Conservation (phyloP, 2,797 vertebrate genomes). For the Melanitta fusca region DNA sequence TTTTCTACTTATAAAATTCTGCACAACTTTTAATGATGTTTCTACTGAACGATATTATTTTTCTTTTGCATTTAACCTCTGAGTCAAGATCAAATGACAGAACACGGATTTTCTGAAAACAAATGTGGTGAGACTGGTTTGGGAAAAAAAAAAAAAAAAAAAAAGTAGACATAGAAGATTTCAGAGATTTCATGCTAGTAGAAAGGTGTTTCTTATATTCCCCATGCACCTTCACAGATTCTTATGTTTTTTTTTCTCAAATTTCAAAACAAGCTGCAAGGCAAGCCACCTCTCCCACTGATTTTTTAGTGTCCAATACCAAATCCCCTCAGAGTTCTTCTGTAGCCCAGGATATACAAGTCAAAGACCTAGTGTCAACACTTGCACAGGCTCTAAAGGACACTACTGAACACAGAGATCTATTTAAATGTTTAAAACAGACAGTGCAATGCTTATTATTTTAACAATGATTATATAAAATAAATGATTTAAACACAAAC, state of each 20-base stretch:
- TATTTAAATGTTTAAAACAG: not conserved
- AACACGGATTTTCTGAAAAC: not conserved
- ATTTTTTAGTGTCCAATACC: not conserved
- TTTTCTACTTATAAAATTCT: not conserved
- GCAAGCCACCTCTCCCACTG: not conserved
- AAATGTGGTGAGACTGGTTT: not conserved
- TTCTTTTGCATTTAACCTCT: not conserved
- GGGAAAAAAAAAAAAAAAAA: not conserved
- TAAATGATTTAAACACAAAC: rapidly evolving
- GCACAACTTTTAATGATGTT: not conserved
- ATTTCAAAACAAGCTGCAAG: not conserved
- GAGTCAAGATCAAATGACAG: not conserved
- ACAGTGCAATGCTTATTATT: not conserved
- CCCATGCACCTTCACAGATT: not conserved
- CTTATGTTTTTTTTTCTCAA: too few relatives aligned
- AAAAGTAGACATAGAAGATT: too few relatives aligned
- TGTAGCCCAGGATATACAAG: not conserved
- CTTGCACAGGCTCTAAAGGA: not conserved
- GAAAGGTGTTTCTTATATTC: not conserved
- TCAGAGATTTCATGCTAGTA: not conserved
- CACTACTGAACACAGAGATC: not conserved
- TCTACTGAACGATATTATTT: not conserved
- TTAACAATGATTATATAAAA: not conserved
- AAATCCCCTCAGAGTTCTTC: not conserved
- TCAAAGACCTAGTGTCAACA: not conserved